phyloP scores from a whole-genome alignment of 2,113 vertebrate genomes.

The Cryptotis parvus region DNA sequence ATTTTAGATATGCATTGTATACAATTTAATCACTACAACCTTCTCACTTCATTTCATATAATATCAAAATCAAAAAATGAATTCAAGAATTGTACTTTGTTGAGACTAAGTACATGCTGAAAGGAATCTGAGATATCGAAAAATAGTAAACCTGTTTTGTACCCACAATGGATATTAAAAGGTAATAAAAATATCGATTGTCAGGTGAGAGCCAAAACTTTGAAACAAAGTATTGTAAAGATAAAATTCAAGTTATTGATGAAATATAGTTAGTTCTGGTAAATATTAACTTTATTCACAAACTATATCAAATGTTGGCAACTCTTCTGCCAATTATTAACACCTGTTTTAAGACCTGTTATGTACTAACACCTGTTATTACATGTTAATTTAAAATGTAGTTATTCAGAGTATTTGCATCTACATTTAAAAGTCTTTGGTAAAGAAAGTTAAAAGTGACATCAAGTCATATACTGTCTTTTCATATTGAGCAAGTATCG shows the following conservation, averaged over 20 bases:
- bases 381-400: slow-evolving; percentile 88
- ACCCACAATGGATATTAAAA: neutral
- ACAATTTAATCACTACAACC: neutral
- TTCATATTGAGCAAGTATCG: slow-evolving; percentile 72
- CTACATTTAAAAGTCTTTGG: slow-evolving; percentile 75
- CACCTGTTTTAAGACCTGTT: too few species aligned
- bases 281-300: slow-evolving; percentile 77
- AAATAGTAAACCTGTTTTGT: slow-evolving; percentile 18
- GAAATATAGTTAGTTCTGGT: slow-evolving; percentile 78
- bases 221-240: slow-evolving; percentile 16
- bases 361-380: slow-evolving; percentile 84
- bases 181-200: slow-evolving; percentile 50
- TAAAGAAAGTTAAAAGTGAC: slow-evolving; percentile 80
- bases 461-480: slow-evolving; percentile 68
- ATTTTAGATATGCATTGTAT: neutral
- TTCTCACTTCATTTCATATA: slow-evolving; percentile 9
- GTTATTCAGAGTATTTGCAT: slow-evolving; percentile 89
- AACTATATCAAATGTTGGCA: slow-evolving; percentile 78
- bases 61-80: neutral
- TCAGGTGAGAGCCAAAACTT: neutral
- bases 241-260: slow-evolving; percentile 74
- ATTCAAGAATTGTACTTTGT: neutral
- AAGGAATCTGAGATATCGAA: slow-evolving; percentile 25
- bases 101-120: neutral
- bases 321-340: slow-evolving; percentile 40